Conservation (phyloP, 2,888 invertebrate species). For the Aphodius sticticus region DNA sequence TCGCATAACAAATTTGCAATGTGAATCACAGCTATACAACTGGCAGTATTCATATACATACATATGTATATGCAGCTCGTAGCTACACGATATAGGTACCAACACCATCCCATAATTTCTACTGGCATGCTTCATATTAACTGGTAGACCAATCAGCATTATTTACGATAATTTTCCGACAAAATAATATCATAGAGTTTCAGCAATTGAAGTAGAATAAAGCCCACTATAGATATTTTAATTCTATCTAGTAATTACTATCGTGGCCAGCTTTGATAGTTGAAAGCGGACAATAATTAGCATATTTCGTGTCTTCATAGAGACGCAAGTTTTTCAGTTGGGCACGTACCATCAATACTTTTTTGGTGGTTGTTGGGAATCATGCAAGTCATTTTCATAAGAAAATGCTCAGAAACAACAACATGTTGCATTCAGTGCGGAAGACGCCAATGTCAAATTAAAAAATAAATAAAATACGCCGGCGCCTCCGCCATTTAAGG, state of each 20-base stretch:
- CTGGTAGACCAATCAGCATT: neutral
- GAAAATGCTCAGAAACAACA: no score
- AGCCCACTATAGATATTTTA: no score
- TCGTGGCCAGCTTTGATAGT: no score
- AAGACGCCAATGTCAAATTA: neutral
- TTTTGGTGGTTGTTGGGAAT: no score
- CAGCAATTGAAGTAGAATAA: no score
- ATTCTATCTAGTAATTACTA: no score
- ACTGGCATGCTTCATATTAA: neutral
- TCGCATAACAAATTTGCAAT: constrained; percentile 4
- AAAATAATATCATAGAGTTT: neutral
- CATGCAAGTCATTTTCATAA: no score
- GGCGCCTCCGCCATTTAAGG: neutral
- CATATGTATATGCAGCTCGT: neutral
- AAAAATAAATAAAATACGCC: neutral
- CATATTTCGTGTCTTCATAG: no score
- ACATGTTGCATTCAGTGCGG: no score
- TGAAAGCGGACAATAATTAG: no score
- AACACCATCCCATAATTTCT: neutral
- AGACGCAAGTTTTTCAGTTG: no score
- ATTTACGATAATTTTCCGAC: neutral
- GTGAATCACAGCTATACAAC: neutral
- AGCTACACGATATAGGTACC: neutral
- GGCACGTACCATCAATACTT: no score
- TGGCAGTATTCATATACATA: neutral